These are phyloP conservation scores for Drosophila insularis DNA, from an alignment of 1,140 invertebrate species.

Conservation along the genomic window DNA sequence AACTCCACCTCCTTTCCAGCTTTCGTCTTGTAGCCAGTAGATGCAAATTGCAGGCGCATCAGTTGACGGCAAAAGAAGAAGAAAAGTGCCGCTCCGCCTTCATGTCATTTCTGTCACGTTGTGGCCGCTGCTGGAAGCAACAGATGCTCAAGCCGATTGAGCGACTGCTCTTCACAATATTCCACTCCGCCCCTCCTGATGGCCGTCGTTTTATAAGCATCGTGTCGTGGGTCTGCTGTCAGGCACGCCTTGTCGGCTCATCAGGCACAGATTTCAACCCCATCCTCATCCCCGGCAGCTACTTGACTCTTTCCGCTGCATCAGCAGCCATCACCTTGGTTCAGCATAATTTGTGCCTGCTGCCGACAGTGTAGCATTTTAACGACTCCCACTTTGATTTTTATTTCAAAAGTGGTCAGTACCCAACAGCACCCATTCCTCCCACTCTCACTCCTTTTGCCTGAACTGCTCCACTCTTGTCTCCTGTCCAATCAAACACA, in stretches of 20 bases:
- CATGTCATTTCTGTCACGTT: constrained; percentile 57
- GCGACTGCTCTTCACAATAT: constrained; percentile 42
- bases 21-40: neutral
- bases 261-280: constrained; percentile 26
- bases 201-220: constrained; percentile 26
- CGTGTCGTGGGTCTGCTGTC: constrained; percentile 38
- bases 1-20: constrained; percentile 10
- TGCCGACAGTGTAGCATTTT: constrained; percentile 52
- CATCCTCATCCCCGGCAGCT: constrained; percentile 37
- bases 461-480: neutral
- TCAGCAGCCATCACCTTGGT: constrained; percentile 43
- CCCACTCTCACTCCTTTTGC: constrained; percentile 6
- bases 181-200: neutral
- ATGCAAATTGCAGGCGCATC: constrained; percentile 55
- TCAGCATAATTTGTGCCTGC: constrained; percentile 72
- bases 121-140: constrained; percentile 46
- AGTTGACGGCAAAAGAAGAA: constrained; percentile 5
- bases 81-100: constrained; percentile 49
- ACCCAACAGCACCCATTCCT: constrained; percentile 24
- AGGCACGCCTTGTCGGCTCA: constrained; percentile 60
- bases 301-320: constrained; percentile 64
- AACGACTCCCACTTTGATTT: constrained; percentile 66
- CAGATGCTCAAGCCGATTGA: constrained; percentile 73
- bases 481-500: constrained; percentile 71
- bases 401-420: constrained; percentile 37